Percentiles rank a stretch among this genome's conserved stretches.
phyloP scores from a whole-genome alignment of 2,888 invertebrate genomes.

The Oscheius sp. region DNA sequence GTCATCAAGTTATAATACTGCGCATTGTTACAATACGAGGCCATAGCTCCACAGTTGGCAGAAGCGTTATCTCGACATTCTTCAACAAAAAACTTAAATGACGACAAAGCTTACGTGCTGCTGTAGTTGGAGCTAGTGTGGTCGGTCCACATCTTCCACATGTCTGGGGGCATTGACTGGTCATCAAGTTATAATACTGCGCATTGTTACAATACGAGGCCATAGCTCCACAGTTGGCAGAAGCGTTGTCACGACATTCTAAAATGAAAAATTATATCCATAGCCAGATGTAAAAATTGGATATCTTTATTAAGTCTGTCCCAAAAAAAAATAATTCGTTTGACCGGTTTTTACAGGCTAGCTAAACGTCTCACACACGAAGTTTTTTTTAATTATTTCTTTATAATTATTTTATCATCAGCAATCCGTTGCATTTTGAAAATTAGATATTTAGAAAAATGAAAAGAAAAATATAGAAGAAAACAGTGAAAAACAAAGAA shows the following conservation, averaged over 20 bases:
- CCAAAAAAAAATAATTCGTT: too few relatives aligned
- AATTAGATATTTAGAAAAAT: too few relatives aligned
- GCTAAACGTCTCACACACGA: too few relatives aligned
- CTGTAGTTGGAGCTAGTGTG: not conserved
- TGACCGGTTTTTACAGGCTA: too few relatives aligned
- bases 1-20: conserved; percentile 6
- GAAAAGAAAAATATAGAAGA: too few relatives aligned
- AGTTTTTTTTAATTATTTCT: not conserved
- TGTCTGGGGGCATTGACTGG: not conserved
- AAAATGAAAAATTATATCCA: too few relatives aligned
- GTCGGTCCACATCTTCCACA: not conserved
- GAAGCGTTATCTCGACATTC: conserved; percentile 3
- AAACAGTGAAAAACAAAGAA: too few relatives aligned
- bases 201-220: not conserved
- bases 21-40: not conserved
- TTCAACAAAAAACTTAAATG: not conserved
- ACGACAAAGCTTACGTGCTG: too few relatives aligned
- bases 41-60: not conserved
- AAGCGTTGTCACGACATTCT: not conserved
- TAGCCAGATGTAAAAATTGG: too few relatives aligned
- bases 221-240: conserved; percentile 2
- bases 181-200: not conserved
- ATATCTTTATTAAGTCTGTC: too few relatives aligned
- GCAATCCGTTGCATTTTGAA: too few relatives aligned
- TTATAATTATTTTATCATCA: not conserved